A percentile compares a stretch with the other conserved stretches of the same genome.
Conservation (phyloP, 2,888 invertebrate species). For the Yponomeuta sedellus region DNA sequence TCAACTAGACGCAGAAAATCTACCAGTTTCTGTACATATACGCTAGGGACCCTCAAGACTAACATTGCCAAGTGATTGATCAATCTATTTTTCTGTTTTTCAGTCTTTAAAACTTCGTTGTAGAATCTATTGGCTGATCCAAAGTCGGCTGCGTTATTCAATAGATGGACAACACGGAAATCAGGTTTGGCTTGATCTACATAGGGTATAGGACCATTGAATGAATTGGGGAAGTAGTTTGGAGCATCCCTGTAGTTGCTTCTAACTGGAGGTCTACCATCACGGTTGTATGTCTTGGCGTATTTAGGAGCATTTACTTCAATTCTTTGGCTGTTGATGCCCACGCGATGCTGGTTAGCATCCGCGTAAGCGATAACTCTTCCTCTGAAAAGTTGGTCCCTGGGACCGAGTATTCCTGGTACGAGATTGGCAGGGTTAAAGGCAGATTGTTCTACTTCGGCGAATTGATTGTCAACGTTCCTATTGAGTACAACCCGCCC, state of each 20-base stretch:
- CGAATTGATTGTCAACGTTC: conserved; percentile 46
- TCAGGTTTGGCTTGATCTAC: conserved; percentile 53
- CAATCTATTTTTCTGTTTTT: conserved; percentile 2
- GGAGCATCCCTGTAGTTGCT: conserved; percentile 91
- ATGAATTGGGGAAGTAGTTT: conserved; percentile 96
- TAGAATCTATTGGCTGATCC: background rate
- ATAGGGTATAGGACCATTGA: conserved; percentile 85
- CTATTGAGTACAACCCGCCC: conserved; percentile 44
- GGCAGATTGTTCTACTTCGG: conserved; percentile 40
- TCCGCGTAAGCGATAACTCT: conserved; percentile 44
- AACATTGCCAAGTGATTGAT: background rate
- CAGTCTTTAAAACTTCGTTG: background rate
- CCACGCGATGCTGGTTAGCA: conserved; percentile 46
- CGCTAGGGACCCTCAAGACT: background rate
- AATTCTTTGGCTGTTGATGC: conserved; percentile 45
- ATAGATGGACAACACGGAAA: background rate
- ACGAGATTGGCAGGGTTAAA: conserved; percentile 52
- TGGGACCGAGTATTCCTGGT: conserved; percentile 54
- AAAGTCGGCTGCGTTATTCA: too few relatives aligned
- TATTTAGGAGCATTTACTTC: conserved; percentile 46
- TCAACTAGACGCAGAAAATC: conserved; percentile 1
- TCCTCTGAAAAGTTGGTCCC: conserved; percentile 42
- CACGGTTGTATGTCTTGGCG: conserved; percentile 41
- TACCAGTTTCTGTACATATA: background rate
- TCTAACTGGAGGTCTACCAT: conserved; percentile 79